A percentile compares a stretch with the other conserved stretches of the same genome.
Conservation (phyloP, 2,888 invertebrate species). For the Lycophotia porphyrea region DNA sequence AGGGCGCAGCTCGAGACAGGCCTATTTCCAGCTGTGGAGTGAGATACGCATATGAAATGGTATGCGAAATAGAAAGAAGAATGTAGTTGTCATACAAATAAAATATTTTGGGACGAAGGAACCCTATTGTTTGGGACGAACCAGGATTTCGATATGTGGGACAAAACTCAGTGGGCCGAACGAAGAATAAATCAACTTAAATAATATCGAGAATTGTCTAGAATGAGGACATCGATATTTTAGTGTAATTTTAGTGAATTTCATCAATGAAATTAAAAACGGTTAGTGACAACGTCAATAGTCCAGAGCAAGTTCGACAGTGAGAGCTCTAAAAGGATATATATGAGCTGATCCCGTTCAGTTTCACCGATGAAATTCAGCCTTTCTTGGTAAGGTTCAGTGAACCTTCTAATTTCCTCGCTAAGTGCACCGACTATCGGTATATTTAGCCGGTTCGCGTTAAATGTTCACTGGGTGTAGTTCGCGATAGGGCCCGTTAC, state of each 20-base stretch:
- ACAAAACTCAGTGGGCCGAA: too few species aligned
- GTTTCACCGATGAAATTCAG: not conserved
- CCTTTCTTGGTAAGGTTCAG: not conserved
- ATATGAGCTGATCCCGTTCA: not conserved
- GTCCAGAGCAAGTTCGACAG: not conserved
- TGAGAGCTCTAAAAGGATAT: not conserved
- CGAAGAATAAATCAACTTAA: too few species aligned
- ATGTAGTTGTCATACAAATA: not conserved
- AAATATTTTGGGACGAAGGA: too few species aligned
- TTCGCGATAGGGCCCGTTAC: slow-evolving; percentile 53
- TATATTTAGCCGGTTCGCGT: slow-evolving; percentile 30
- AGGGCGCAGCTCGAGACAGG: not conserved
- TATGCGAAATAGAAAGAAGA: too few species aligned
- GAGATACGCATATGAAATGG: not conserved
- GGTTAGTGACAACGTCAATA: not conserved
- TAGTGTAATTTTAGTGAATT: not conserved
- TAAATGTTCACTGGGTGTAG: slow-evolving; percentile 59
- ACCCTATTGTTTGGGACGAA: too few species aligned
- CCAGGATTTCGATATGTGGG: too few species aligned
- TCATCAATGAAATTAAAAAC: not conserved
- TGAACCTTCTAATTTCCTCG: slow-evolving; percentile 28
- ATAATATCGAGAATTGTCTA: too few species aligned
- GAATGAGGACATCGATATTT: not conserved
- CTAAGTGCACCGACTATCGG: not conserved
- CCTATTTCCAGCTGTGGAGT: not conserved